These are phyloP conservation scores for Etheostoma cragini DNA, from an alignment of 2,113 vertebrate species.

Conservation along the genomic window DNA sequence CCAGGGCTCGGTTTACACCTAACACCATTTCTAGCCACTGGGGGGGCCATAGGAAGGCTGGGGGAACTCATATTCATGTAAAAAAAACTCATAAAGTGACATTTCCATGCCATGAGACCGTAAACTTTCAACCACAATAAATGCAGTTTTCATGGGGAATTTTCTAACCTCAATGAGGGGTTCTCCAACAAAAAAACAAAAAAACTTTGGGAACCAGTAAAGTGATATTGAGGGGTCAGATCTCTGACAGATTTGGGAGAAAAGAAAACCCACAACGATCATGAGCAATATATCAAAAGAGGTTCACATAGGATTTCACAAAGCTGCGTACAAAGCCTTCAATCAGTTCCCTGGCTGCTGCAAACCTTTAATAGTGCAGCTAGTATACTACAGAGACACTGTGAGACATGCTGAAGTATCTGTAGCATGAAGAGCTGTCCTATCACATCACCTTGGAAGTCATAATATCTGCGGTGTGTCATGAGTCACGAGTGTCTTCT, in stretches of 20 bases:
- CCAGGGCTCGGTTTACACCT: too few relatives aligned
- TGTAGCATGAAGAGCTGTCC: slow-evolving; percentile 51
- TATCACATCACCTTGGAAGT: slow-evolving; percentile 52
- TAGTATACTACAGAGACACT: slow-evolving; percentile 21
- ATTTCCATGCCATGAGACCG: neutral
- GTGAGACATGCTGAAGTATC: slow-evolving; percentile 40
- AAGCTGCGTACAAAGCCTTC: slow-evolving; percentile 42
- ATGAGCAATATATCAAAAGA: slow-evolving; percentile 51
- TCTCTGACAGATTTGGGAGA: slow-evolving; percentile 44
- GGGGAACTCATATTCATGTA: too few relatives aligned
- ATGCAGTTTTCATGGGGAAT: slow-evolving; percentile 50
- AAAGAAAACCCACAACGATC: slow-evolving; percentile 60
- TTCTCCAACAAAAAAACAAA: slow-evolving; percentile 35
- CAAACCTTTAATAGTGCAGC: slow-evolving; percentile 33
- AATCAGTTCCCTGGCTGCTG: slow-evolving; percentile 46
- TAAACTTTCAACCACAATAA: slow-evolving; percentile 36
- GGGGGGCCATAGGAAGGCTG: too few relatives aligned
- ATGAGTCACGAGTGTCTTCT: slow-evolving; percentile 64
- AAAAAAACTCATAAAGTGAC: too few relatives aligned
- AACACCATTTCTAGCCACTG: too few relatives aligned
- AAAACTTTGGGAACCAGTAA: slow-evolving; percentile 38
- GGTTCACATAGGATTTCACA: slow-evolving; percentile 52
- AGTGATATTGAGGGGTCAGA: slow-evolving; percentile 44
- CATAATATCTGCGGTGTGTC: slow-evolving; percentile 57
- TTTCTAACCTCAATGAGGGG: slow-evolving; percentile 54